Conservation (phyloP, 1,140 invertebrate species). For the Stegodyphus mimosarum region DNA sequence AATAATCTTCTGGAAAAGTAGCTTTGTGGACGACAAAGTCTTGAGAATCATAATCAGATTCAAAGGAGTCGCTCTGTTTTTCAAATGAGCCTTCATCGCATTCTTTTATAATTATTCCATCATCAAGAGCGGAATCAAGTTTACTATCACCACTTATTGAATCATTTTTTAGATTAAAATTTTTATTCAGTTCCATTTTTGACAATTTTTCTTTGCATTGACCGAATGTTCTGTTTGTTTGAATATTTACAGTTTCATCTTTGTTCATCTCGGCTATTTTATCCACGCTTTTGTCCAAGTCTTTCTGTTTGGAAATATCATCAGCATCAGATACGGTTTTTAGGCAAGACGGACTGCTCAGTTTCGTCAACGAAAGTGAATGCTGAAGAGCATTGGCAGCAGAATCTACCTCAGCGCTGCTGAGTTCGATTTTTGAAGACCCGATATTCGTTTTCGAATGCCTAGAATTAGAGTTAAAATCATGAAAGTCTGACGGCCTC, state of each 20-base stretch:
- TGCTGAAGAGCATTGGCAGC: background rate
- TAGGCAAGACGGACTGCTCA: background rate
- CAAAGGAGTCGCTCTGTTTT: constrained; percentile 17
- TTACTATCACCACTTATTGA: background rate
- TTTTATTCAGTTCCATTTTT: constrained; percentile 16
- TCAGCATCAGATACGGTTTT: constrained; percentile 23
- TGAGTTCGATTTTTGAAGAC: background rate
- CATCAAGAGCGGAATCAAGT: background rate
- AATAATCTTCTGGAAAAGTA: constrained; percentile 46
- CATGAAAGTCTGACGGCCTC: background rate
- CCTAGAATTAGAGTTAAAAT: background rate
- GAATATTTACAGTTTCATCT: background rate
- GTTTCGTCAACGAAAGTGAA: constrained; percentile 2
- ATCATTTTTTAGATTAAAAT: background rate
- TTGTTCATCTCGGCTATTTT: constrained; percentile 7
- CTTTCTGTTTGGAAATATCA: background rate
- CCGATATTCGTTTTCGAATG: background rate
- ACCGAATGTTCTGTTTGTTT: constrained; percentile 29
- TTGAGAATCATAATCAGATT: constrained; percentile 59
- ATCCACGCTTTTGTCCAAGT: background rate
- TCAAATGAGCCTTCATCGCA: constrained; percentile 22
- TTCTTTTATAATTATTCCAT: background rate
- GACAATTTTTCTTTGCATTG: constrained; percentile 42
- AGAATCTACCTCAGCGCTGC: background rate
- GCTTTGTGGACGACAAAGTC: constrained; percentile 61